These are phyloP conservation scores for Drosophila sulfurigaster DNA, from an alignment of 1,140 invertebrate genomes.

Conservation along the genomic window DNA sequence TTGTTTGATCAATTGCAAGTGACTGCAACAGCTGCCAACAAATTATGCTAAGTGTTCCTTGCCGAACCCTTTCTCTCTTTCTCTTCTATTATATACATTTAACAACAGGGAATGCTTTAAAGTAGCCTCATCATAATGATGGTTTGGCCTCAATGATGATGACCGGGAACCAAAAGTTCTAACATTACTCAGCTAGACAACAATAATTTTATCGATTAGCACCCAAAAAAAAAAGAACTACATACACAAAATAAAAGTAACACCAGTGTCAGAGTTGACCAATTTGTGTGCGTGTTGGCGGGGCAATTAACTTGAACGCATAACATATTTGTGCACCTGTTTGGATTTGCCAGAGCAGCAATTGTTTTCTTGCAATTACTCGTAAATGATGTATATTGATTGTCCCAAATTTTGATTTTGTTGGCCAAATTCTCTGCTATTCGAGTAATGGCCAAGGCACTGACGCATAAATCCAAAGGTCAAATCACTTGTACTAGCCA, in stretches of 20 bases:
- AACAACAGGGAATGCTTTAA: constrained; percentile 12
- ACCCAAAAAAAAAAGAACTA: constrained; percentile 33
- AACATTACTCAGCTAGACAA: constrained; percentile 53
- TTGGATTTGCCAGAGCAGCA: constrained; percentile 61
- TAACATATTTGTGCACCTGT: constrained; percentile 64
- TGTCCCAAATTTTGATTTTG: constrained; percentile 67
- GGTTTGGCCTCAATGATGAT: constrained; percentile 56
- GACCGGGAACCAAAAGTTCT: constrained; percentile 21
- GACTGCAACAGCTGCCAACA: constrained; percentile 34
- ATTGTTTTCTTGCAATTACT: constrained; percentile 67
- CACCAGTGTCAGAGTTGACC: constrained; percentile 52
- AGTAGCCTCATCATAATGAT: constrained; percentile 39
- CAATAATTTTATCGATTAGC: constrained; percentile 75
- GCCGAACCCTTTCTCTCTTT: background rate
- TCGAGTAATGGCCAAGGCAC: constrained; percentile 40
- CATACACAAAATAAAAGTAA: constrained; percentile 7
- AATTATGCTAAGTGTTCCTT: constrained; percentile 55
- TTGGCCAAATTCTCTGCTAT: constrained; percentile 38
- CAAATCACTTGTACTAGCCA: constrained; percentile 47
- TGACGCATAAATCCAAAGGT: constrained; percentile 74
- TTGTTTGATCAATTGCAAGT: constrained; percentile 76
- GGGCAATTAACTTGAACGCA: constrained; percentile 62
- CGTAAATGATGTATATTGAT: constrained; percentile 68
- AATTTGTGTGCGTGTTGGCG: constrained; percentile 68
- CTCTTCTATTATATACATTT: background rate